Base-by-base conservation (phyloP, 2,888 invertebrate species). In the Stenolophus ochropezus region DNA sequence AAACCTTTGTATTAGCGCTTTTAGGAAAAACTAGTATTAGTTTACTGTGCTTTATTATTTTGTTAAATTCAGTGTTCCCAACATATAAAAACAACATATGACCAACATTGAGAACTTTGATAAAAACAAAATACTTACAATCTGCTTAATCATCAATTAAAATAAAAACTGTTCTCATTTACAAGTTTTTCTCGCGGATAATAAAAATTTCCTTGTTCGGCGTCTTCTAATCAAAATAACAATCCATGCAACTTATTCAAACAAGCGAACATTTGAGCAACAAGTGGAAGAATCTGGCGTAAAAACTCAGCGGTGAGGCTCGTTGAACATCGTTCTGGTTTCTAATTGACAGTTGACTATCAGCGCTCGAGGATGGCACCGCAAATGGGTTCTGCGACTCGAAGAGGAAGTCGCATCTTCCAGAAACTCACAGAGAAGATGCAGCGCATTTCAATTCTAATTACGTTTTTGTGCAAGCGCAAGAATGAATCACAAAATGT, bases 291-390 rank as follows among this genome's bases (percentile, higher is more conserved):
- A 47, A 73, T 49, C 47, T 47, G 3, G 4, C 16, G 16, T n/a
- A 73, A 73, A 73, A 71, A 71, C 11, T 4, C 0, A 42, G 23
- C 11, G 23, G 14, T 73, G 47, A 20, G 21, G 18, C 21, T 73
- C 47, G 73, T 20, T 20, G 47, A 42, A 73, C 73, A 42, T 73
- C 73, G 73, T 73, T 73, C 25, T 20, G 49, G 20, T 20, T 73
- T 73, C 49, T 73, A 73, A 73, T 73, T 73, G 73, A 73, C 73
- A 73, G 49, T n/a, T 33, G 47, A 73, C 47, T 73, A n/a, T 47
- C 49, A 49, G 21, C 47, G 20, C 25, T 14, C n/a, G 56, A 14
- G 47, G 73, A 73, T 73, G 47, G 73, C 14, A 61, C 61, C 25
- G 25, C 20, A 73, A 73, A 73, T 73, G 73, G 49, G 20, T 42